phyloP scores from a whole-genome alignment of 2,113 vertebrate species.

The Psettodes erumei region DNA sequence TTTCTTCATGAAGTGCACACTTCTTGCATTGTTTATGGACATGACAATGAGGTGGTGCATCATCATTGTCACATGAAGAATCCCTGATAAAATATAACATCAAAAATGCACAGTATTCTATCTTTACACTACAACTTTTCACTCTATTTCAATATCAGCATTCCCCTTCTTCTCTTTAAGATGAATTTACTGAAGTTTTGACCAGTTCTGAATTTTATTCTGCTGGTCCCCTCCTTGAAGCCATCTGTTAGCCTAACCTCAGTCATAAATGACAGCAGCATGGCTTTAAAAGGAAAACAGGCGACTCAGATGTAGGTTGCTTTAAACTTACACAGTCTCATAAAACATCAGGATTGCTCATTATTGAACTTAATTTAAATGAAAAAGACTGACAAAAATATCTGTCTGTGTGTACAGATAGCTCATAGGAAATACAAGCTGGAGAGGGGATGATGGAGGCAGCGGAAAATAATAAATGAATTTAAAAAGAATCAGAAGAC shows the following conservation, averaged over 20 bases:
- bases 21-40: not conserved
- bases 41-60: not conserved
- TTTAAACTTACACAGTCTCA: constrained; percentile 15
- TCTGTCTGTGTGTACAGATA: not conserved
- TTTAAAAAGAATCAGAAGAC: not conserved
- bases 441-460: not conserved
- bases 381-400: not conserved
- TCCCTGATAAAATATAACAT: not conserved
- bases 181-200: too few relatives aligned
- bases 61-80: constrained; percentile 1
- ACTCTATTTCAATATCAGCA: too few relatives aligned
- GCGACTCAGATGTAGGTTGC: not conserved
- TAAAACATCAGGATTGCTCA: constrained; percentile 12
- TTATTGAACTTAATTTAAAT: not conserved
- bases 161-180: too few relatives aligned
- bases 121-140: not conserved
- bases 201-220: too few relatives aligned
- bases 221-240: not conserved
- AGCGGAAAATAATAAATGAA: not conserved
- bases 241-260: not conserved
- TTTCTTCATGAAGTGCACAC: not conserved
- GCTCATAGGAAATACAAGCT: not conserved
- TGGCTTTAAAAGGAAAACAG: constrained; percentile 16
- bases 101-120: not conserved
- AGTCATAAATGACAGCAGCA: constrained; percentile 16